Evolutionary conservation across 2,113 vertebrate genomes (phyloP).

Genomic region (Oxygymnocypris stewartii): DNA sequence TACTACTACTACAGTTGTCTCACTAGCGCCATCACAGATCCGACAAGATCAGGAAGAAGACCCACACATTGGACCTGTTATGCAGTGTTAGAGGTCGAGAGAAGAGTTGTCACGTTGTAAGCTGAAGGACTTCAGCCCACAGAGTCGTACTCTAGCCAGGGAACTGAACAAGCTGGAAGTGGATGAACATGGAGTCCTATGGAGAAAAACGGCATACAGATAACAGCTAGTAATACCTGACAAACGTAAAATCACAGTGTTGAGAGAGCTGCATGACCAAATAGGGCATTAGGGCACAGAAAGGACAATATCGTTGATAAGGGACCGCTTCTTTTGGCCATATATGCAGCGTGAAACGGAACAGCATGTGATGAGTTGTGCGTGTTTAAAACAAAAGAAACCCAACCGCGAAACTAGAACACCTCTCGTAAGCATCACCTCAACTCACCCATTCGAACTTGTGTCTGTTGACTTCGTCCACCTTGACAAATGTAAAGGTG

Average conservation of each 20-base stretch:
- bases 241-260: not conserved
- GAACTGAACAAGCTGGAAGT: slow-evolving; percentile 7
- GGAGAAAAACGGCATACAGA: not conserved
- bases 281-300: slow-evolving; percentile 22
- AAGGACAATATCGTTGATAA: not conserved
- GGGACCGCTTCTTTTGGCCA: slow-evolving; percentile 2
- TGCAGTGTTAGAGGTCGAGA: not conserved
- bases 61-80: not conserved
- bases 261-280: slow-evolving; percentile 2
- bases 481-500: not conserved
- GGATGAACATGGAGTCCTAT: not conserved
- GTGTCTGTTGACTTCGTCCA: not conserved
- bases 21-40: not conserved
- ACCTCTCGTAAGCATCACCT: not conserved
- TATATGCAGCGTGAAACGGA: not conserved
- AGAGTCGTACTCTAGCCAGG: not conserved
- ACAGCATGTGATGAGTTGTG: not conserved
- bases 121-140: not conserved
- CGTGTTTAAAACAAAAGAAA: not conserved
- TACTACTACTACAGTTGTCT: too few species aligned
- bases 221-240: slow-evolving; percentile 8
- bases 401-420: not conserved
- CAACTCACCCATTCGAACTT: not conserved
- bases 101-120: not conserved
- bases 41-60: not conserved